Base-by-base conservation (phyloP, 1,140 invertebrate genomes). In the Macrosteles quadrilineatus region DNA sequence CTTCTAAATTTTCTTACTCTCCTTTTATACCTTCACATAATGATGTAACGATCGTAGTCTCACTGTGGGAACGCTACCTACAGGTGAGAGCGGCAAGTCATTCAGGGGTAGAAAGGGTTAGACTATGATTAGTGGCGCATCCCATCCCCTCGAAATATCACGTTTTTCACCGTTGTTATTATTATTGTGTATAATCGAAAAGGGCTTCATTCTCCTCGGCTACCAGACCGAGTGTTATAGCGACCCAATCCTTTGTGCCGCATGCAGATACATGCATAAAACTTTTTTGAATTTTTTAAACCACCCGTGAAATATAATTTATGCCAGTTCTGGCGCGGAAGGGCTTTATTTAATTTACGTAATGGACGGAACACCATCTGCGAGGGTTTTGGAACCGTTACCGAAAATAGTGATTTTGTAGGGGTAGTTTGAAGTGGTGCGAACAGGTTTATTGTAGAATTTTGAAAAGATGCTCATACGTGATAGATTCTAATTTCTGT, bases 251-350 rank as follows among this genome's bases (percentile, higher is more conserved):
- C 47, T 50, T 50, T 21, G n/a, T 21, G 47, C 47, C 47, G 47
- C 31, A 63, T 63, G 59, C 31, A 63, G 59, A 63, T 63, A 63
- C 59, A 63, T 63, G 59, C 59, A 63, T 63, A 63, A 32, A 63
- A 32, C 31, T 63, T 63, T 63, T 63, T 63, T 63, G 59, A 63
- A 31, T 63, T 32, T 63, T 63, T 6, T 12, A 32, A 63, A 63
- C 59, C 59, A 63, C 27, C 59, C 59, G 59, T 63, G 59, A 63
- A 63, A 63, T 63, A 63, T 63, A 63, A 63, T 63, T 63, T 63
- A 63, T 63, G 59, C n/a, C 27, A 36, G 29, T 63, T 31, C n/a
- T 31, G 31, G 32, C 32, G 32, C 14, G 32, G 32, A 32, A 32
- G 29, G 59, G 59, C 19, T 63, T 32, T 63, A 63, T 63, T 63